Conservation (phyloP, 2,888 invertebrate genomes). For the Polymixis flavicincta region DNA sequence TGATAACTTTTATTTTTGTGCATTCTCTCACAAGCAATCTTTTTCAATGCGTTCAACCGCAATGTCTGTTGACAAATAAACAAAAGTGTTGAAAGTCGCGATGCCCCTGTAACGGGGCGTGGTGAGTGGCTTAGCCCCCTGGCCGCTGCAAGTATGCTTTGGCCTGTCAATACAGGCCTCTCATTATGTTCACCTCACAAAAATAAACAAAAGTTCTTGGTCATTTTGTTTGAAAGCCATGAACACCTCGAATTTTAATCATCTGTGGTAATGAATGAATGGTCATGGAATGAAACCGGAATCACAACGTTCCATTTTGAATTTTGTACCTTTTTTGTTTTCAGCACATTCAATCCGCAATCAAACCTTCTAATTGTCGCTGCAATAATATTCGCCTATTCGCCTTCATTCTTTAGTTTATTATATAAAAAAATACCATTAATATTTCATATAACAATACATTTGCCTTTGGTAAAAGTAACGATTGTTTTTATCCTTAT, state of each 20-base stretch:
- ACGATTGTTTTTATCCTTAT: background rate
- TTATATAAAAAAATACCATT: background rate
- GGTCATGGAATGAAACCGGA: conserved; percentile 6
- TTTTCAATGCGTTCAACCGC: too few species aligned
- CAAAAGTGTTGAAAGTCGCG: too few species aligned
- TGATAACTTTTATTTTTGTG: too few species aligned
- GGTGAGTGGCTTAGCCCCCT: too few species aligned
- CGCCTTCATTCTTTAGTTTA: background rate
- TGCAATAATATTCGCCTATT: background rate
- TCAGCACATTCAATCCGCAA: background rate
- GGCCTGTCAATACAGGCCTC: too few species aligned
- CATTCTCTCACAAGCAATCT: too few species aligned
- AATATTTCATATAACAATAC: background rate
- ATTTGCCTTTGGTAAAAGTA: background rate
- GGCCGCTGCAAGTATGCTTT: too few species aligned
- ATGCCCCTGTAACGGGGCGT: too few species aligned
- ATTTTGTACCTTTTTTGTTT: background rate
- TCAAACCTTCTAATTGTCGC: background rate
- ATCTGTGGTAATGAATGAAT: background rate
- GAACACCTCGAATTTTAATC: background rate
- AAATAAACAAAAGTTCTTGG: background rate
- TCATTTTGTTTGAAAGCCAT: background rate
- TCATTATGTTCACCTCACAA: too few species aligned
- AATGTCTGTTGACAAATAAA: too few species aligned
- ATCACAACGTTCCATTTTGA: conserved; percentile 1